Percentiles rank a stretch among this genome's conserved stretches.
These are phyloP conservation scores for Papilio xuthus DNA, from an alignment of 1,140 invertebrate genomes.

Conservation along the genomic window DNA sequence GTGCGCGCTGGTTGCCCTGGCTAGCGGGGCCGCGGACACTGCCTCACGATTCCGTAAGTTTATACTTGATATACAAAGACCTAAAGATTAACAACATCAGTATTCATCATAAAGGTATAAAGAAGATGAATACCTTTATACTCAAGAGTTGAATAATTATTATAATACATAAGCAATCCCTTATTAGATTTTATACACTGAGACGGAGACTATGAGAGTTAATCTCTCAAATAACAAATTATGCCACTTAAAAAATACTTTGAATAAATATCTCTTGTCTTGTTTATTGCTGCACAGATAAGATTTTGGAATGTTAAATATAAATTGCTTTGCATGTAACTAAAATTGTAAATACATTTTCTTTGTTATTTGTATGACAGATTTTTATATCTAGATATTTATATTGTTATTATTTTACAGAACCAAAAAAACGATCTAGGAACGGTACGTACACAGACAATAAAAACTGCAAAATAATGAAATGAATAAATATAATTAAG, in stretches of 20 bases:
- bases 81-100: not conserved
- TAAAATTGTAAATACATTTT: not conserved
- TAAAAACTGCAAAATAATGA: not conserved
- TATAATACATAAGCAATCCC: too few species aligned
- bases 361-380: constrained; percentile 33
- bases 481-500: constrained; percentile 13
- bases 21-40: constrained; percentile 49
- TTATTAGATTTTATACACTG: too few species aligned
- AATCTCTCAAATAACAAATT: too few species aligned
- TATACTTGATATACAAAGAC: not conserved
- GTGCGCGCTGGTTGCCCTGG: constrained; percentile 48
- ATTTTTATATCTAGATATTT: not conserved
- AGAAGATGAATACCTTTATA: too few species aligned
- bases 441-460: constrained; percentile 66
- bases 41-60: constrained; percentile 65
- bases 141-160: too few species aligned
- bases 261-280: too few species aligned
- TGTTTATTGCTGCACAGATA: too few species aligned
- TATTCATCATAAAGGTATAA: too few species aligned
- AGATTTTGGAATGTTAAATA: too few species aligned
- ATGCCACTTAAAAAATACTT: too few species aligned
- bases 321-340: not conserved
- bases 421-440: constrained; percentile 66
- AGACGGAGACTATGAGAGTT: too few species aligned
- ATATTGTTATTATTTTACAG: constrained; percentile 64